Conservation (phyloP, 2,888 invertebrate species). For the Aspidiotus rigidus region DNA sequence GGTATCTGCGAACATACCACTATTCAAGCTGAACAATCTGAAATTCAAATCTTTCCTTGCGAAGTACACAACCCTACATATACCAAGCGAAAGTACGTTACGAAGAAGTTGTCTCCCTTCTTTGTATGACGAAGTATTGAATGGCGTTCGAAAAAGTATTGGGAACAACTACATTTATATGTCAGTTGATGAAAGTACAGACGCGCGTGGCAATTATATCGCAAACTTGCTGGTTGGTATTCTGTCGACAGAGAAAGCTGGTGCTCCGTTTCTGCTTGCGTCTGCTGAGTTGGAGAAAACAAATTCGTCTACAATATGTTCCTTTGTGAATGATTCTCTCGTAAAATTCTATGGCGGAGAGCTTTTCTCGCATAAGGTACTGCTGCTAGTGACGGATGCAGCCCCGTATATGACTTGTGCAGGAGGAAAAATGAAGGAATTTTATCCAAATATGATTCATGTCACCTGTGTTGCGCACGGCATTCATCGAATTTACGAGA, state of each 20-base stretch:
- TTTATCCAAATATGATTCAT: slow-evolving; percentile 4
- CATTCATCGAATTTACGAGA: background rate
- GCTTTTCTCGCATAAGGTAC: background rate
- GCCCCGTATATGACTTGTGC: background rate
- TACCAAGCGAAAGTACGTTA: slow-evolving; percentile 5
- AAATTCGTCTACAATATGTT: background rate
- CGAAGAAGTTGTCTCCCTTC: slow-evolving; percentile 8
- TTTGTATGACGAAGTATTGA: slow-evolving; percentile 9
- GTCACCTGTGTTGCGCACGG: slow-evolving; percentile 6
- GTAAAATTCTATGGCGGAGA: background rate
- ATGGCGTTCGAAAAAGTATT: slow-evolving; percentile 5
- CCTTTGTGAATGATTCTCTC: background rate
- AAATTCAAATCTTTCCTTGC: slow-evolving; percentile 2
- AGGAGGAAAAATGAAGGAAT: background rate
- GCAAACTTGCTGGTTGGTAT: slow-evolving; percentile 12
- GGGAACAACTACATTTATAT: slow-evolving; percentile 1
- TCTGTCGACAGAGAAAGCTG: background rate
- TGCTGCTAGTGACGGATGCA: background rate
- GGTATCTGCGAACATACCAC: slow-evolving; percentile 8
- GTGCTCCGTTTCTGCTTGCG: background rate
- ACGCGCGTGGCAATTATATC: slow-evolving; percentile 2
- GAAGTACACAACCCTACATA: slow-evolving; percentile 7
- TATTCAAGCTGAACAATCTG: slow-evolving; percentile 10
- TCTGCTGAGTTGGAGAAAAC: background rate
- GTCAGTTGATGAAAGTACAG: slow-evolving; percentile 8